phyloP scores from a whole-genome alignment of 2,888 invertebrate genomes.

The Ashinkailepas kermadecensis region DNA sequence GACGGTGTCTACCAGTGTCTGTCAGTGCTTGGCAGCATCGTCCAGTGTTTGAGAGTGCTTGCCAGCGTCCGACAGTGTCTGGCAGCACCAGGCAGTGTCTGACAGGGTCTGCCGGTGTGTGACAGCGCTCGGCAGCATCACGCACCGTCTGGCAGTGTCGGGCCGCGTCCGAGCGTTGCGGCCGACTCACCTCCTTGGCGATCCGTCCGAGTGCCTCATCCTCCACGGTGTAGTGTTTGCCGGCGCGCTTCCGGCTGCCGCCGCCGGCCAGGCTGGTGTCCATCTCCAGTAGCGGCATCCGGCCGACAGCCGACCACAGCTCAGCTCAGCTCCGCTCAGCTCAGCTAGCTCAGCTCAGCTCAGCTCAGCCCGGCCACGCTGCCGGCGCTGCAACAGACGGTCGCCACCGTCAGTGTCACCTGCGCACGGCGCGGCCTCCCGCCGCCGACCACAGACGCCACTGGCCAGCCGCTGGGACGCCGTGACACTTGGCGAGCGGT shows the following conservation, averaged over 20 bases:
- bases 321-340: too few species aligned
- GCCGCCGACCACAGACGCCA: too few species aligned
- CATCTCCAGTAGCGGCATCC: conserved; percentile 28
- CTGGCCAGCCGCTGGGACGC: too few species aligned
- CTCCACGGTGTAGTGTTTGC: conserved; percentile 80
- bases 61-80: background rate
- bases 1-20: background rate
- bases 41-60: background rate
- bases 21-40: background rate
- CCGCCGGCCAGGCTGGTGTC: conserved; percentile 37
- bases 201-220: conserved; percentile 96
- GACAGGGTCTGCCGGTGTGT: background rate
- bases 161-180: too few species aligned
- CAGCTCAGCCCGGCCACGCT: too few species aligned
- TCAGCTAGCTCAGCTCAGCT: too few species aligned
- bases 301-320: too few species aligned
- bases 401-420: too few species aligned
- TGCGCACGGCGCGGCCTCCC: too few species aligned
- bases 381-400: too few species aligned
- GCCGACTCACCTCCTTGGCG: conserved; percentile 77
- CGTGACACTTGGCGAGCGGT: too few species aligned
- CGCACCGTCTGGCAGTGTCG: too few species aligned
- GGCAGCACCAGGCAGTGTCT: background rate
- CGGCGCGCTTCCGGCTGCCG: conserved; percentile 53
- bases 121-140: background rate